These are phyloP conservation scores for Ctenodactylus gundi DNA, from an alignment of 2,113 vertebrate species.

Conservation along the genomic window DNA sequence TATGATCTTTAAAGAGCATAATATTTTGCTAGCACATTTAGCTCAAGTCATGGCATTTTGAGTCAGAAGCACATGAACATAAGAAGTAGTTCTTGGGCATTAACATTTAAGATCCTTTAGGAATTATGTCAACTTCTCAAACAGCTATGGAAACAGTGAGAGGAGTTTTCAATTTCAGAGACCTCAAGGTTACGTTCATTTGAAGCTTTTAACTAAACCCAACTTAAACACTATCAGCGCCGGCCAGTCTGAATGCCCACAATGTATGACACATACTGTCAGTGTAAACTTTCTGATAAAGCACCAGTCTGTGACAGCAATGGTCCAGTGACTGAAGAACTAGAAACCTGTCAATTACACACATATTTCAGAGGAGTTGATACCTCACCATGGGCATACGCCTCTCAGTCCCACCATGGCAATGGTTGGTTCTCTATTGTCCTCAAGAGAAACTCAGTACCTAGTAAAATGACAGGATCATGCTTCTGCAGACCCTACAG, in stretches of 20 bases:
- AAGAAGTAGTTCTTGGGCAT: conserved; percentile 3
- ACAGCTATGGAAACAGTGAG: background rate
- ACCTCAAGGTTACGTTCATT: conserved; percentile 20
- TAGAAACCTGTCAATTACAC: background rate
- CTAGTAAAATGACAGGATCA: background rate
- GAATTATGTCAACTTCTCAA: conserved; percentile 46
- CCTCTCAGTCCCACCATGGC: background rate
- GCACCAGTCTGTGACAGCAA: background rate
- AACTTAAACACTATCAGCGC: conserved; percentile 30
- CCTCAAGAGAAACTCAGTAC: background rate
- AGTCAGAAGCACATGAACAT: background rate
- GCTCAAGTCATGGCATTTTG: background rate
- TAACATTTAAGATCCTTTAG: conserved; percentile 50
- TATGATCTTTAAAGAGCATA: conserved; percentile 12
- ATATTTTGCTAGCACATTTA: background rate
- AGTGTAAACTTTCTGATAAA: background rate
- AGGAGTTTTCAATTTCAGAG: conserved; percentile 16
- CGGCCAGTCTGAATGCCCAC: background rate
- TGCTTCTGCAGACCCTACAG: background rate
- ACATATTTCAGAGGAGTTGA: background rate
- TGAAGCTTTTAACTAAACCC: conserved; percentile 34
- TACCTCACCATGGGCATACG: background rate
- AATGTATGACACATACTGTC: background rate
- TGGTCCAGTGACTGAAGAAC: background rate
- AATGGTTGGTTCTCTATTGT: background rate